Evolutionary conservation across 2,113 vertebrate genomes (phyloP).

Genomic region (Apistogramma diplotaenia): DNA sequence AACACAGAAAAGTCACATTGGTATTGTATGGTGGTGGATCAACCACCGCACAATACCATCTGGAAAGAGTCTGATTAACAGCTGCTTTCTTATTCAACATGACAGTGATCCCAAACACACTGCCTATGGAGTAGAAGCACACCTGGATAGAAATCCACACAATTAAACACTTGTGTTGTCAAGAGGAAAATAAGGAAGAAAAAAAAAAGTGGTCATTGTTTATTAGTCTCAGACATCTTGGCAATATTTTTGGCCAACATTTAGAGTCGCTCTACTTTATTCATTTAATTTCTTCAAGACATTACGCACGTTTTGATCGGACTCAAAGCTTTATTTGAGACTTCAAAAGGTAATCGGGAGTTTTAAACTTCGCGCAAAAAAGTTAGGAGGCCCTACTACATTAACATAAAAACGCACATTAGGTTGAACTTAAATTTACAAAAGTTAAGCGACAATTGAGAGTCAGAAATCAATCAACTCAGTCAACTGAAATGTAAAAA

Average conservation of each 20-base stretch:
- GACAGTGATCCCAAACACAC: no score
- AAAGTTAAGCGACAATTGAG: background rate
- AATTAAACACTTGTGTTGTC: background rate
- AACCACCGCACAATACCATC: no score
- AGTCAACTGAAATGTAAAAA: no score
- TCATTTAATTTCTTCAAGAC: background rate
- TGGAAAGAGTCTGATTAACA: no score
- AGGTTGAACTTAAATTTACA: rapidly evolving
- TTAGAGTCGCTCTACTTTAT: background rate
- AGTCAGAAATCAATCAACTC: background rate
- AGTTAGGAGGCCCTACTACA: background rate
- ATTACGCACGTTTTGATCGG: background rate
- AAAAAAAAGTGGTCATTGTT: background rate
- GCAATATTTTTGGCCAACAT: background rate
- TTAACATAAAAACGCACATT: background rate
- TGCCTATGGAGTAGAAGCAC: background rate
- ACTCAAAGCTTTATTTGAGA: background rate
- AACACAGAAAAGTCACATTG: no score
- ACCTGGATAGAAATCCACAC: background rate
- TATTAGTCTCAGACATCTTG: background rate
- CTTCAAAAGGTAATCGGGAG: background rate
- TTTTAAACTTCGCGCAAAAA: background rate
- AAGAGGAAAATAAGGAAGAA: no score
- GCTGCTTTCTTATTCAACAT: no score
- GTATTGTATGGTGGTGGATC: no score